Base-by-base conservation (phyloP, 2,888 invertebrate genomes). In the Brachyptera putata region DNA sequence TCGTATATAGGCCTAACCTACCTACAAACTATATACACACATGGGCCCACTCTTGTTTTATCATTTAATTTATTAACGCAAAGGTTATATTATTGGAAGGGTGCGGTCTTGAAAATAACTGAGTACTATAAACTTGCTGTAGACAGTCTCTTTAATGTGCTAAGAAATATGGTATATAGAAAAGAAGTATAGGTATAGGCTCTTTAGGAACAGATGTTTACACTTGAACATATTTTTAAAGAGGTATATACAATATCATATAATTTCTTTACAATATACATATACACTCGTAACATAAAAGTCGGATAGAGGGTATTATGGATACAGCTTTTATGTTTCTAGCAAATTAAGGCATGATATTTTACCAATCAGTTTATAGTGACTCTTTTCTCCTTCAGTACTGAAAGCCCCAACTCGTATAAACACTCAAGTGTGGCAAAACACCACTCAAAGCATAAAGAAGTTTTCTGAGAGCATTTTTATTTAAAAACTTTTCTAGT, bases 401-500 rank as follows among this genome's bases (percentile, higher is more conserved):
- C 14, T 25, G 14, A 26, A n/a, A n/a, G n/a, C n/a, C n/a, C n/a
- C n/a, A n/a, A n/a, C n/a, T n/a, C 41, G 14, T 30, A n/a, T 22
- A 11, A 4, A 26, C 57, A 57, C 57, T 57, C 21, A 18, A 57
- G 41, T 18, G 57, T 57, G 41, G 46, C 57, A 57, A 57, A 57
- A 57, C 57, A 24, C 57, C 43, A 57, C 26, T 57, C 57, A 39
- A 57, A 37, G 14, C 30, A 57, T 24, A 57, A 57, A 57, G 57
- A 57, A 43, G 41, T 41, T 46, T 56, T 57, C 57, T 26, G 18
- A 57, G 43, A 57, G 41, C 26, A 25, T 50, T 50, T 14, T 18
- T 41, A 41, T 41, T 50, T 50, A 9, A 25, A 25, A 26, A 50
- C 26, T 26, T 50, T 7, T 50, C 26, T n/a, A 50, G 25, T 26